Base-by-base conservation (phyloP, 2,113 vertebrate species). In the Ranitomeya variabilis region DNA sequence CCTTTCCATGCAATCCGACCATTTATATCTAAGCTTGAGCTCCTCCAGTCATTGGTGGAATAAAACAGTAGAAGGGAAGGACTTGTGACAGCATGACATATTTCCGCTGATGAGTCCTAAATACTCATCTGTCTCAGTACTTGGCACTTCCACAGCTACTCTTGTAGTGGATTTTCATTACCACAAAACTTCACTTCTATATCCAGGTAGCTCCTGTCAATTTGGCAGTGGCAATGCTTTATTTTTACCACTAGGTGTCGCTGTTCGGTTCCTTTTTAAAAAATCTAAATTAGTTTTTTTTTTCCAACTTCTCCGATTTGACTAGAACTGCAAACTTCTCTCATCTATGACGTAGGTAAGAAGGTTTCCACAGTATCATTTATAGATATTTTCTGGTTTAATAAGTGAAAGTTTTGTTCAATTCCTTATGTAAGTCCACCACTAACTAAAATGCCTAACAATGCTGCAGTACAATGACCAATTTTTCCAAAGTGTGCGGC, bases 321-420 rank as follows among this genome's bases (percentile, higher is more conserved):
- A 73, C 26, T 19, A 71, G 9, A 85, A 74, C 8, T 7, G 15
- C 31, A 5, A 54, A 31, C 26, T 85, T 45, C 45, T 74, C 62
- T 85, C 64, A 55, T 71, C 21, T 60, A 18, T 85, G 67, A 85
- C 69, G 83, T 74, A n/a, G n/a, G n/a, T n/a, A 59, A 37, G 67
- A 74, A 86, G 71, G 73, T 78, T 77, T 64, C 57, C 73, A 60
- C 55, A 54, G 73, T 52, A 64, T 64, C 23, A 11, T 59, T 78
- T 45, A 51, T 14, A 74, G 19, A 55, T 60, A 78, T 77, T 86
- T 86, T 78, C 66, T 86, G 57, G 37, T 64, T 86, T 78, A 77
- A 86, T 78, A 78, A 86, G 16, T 2, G 55, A 16, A 31, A 31
- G 26, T 31, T 31, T n/a, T 57, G 21, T 18, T 13, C 71, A 26